phyloP scores from a whole-genome alignment of 2,888 invertebrate species.

The Prosopocoilus inquinatus region DNA sequence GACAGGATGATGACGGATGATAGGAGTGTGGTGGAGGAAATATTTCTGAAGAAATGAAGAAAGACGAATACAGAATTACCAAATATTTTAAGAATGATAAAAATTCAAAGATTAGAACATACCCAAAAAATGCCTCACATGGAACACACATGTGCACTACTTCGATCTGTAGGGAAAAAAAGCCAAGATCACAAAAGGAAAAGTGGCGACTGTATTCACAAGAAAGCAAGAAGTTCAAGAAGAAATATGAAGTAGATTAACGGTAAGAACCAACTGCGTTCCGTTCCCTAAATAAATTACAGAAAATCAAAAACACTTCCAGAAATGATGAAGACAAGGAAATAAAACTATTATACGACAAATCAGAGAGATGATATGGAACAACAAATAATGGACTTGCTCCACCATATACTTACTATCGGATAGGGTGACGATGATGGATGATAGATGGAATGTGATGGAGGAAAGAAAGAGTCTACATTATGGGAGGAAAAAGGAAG shows the following conservation, averaged over 20 bases:
- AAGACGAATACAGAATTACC: no score
- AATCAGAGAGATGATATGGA: not conserved
- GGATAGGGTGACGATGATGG: no score
- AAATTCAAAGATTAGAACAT: no score
- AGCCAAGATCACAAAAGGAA: no score
- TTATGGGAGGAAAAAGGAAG: not conserved
- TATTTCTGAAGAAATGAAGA: no score
- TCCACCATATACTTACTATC: no score
- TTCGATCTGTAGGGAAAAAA: no score
- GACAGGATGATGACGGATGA: no score
- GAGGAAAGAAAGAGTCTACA: not conserved
- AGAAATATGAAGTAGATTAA: not conserved
- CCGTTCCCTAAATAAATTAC: not conserved
- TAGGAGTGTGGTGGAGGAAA: no score
- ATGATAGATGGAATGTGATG: not conserved
- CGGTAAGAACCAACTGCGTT: not conserved
- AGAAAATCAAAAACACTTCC: not conserved
- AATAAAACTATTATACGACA: not conserved
- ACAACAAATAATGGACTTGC: not conserved
- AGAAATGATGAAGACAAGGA: not conserved
- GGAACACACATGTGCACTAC: no score
- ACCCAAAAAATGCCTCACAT: no score
- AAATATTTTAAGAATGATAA: no score
- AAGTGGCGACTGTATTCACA: not conserved
- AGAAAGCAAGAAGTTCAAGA: not conserved